These are phyloP conservation scores for Caenorhabditis angaria DNA, from an alignment of 2,888 invertebrate genomes.

Conservation along the genomic window DNA sequence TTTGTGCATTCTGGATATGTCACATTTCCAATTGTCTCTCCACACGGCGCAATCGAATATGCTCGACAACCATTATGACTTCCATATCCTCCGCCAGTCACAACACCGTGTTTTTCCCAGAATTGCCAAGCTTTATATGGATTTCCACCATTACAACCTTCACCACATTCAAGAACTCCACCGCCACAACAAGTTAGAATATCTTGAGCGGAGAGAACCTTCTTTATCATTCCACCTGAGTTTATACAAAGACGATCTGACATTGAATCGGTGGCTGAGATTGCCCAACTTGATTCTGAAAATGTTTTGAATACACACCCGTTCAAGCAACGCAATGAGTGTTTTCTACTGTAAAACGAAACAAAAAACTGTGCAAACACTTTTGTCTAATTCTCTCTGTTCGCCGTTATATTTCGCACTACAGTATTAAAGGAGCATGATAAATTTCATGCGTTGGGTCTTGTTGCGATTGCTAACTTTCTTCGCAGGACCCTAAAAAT, in stretches of 20 bases:
- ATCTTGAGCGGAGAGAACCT: constrained; percentile 23
- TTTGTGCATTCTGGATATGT: constrained; percentile 21
- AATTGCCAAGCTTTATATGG: constrained; percentile 39
- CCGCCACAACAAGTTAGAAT: constrained; percentile 18
- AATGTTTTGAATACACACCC: constrained; percentile 2
- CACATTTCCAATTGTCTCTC: constrained; percentile 21
- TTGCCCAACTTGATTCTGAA: constrained; percentile 29
- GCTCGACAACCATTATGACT: constrained; percentile 44
- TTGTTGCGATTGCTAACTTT: too few species aligned
- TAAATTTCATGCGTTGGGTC: too few species aligned
- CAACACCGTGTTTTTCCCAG: constrained; percentile 36
- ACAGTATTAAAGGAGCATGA: too few species aligned
- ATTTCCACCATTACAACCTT: constrained; percentile 32
- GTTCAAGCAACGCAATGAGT: too few species aligned
- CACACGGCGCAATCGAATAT: constrained; percentile 48
- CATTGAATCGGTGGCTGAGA: constrained; percentile 29
- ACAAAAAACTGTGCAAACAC: too few species aligned
- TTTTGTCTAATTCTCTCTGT: too few species aligned
- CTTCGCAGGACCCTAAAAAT: too few species aligned
- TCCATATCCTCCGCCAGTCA: constrained; percentile 40
- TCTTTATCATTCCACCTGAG: constrained; percentile 21
- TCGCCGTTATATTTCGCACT: too few species aligned
- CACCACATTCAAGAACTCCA: constrained; percentile 18
- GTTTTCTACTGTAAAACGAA: too few species aligned
- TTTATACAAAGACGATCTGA: constrained; percentile 31